Base-by-base conservation (phyloP, 2,113 vertebrate species). In the Strix uralensis region DNA sequence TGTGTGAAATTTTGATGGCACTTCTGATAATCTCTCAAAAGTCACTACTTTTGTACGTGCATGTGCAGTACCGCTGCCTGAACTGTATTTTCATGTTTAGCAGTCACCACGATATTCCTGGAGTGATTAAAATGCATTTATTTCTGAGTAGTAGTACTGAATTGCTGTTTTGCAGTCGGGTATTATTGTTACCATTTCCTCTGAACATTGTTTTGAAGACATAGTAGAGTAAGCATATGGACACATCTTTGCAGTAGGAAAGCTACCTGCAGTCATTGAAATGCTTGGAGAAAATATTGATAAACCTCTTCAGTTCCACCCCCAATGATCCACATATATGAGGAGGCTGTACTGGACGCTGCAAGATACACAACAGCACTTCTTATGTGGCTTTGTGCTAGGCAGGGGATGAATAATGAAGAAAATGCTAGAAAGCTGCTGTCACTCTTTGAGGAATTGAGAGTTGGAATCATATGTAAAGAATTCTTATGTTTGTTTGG, bases 311-410 rank as follows among this genome's bases (percentile, higher is more conserved):
- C 17, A 27, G 1, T 78, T 82, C 66, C 49, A 55, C 14, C 29
- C 10, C 4, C 17, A 30, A 0, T 19, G 40, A 49, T 66, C 34
- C 9, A 15, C 6, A 2, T 16, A 3, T 9, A 10, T 21, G 16
- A 67, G 22, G 21, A 79, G 54, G 30, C 40, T 71, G 1, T 25
- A 18, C 29, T 74, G 73, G 26, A 19, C 70, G 11, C 6, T n/a
- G 20, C 13, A 27, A 20, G 34, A 29, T 36, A 51, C 1, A 3
- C 36, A 34, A 22, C 38, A 54, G 30, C 6, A 12, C 27, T 83
- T 44, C 22, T 63, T 29, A 22, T 7, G 30, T 42, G 44, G 10
- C 44, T 70, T 86, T 69, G 66, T 47, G 47, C 29, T 34, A 34
- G 26, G 11, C 49, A 70, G 65, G 44, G 34, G 51, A 8, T n/a